These are phyloP conservation scores for Gobiocypris rarus DNA, from an alignment of 2,113 vertebrate species.

Conservation along the genomic window DNA sequence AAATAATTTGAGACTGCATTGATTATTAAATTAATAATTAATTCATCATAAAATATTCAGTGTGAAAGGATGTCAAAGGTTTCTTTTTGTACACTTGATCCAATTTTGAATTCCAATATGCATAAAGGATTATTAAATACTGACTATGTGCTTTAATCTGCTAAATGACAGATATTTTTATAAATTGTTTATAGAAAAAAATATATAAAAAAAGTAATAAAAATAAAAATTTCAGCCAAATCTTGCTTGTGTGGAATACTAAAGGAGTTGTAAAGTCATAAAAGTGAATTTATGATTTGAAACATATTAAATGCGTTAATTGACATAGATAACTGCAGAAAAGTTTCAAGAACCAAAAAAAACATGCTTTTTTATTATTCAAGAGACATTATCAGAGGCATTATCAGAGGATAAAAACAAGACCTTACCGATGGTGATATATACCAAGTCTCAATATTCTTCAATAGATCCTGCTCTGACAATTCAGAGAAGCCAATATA, in stretches of 20 bases:
- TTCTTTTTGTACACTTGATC: background rate
- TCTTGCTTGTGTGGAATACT: background rate
- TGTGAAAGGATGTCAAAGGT: background rate
- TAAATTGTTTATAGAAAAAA: background rate
- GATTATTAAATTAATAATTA: background rate
- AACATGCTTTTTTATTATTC: background rate
- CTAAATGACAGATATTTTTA: background rate
- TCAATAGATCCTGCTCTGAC: constrained; percentile 13
- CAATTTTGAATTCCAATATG: background rate
- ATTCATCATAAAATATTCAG: background rate
- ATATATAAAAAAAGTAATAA: too few relatives aligned
- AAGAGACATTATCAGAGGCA: background rate
- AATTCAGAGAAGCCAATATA: background rate
- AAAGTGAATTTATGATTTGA: background rate
- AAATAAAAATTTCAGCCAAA: background rate
- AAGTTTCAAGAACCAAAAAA: background rate
- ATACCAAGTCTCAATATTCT: constrained; percentile 15
- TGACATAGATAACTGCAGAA: background rate
- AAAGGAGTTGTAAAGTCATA: background rate
- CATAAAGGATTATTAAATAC: background rate
- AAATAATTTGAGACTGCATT: background rate
- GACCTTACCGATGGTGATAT: constrained; percentile 24
- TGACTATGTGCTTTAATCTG: background rate
- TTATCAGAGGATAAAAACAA: background rate
- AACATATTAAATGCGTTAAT: background rate